Base-by-base conservation (phyloP, 2,797 vertebrate species). In the Cheirogaleus major region DNA sequence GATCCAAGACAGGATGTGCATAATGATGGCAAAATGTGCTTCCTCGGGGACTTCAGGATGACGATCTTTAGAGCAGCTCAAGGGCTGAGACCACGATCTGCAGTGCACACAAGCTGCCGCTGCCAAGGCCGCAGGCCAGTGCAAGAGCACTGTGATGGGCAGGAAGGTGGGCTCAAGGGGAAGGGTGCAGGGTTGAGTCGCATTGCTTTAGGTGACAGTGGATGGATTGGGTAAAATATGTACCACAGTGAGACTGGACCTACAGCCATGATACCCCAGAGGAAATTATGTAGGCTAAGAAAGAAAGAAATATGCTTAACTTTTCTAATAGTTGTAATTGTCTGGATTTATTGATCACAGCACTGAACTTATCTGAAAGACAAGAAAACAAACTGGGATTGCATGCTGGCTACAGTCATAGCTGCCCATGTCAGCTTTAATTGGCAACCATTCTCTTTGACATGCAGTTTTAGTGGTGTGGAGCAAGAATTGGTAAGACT, bases 241-340 rank as follows among this genome's bases (percentile, higher is more conserved):
- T 30, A 32, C 3, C 17, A 17, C 5, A 1, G 17, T 48, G 57
- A 85, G 32, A 73, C 18, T 73, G 18, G 27, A 41, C 32, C 48
- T 55, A 35, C 1, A 75, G 45, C 25, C 43, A 23, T 11, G 43
- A 50, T 32, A 55, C 15, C 30, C 63, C 43, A 23, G 23, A 91
- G 69, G 52, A 90, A 83, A 82, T 75, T 41, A 61, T 4, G 75
- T 1, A 2, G 17, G 15, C 20, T 25, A n/a, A 85, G 81, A 97
- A 97, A 83, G 1, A 5, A 76, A 95, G 92, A 98, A 98, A 95
- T 73, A 93, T 35, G 35, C 79, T 98, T 98, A 97, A 75, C 61
- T 96, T 97, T 97, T 93, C 93, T 92, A 97, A 84, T 97, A 93
- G 52, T 84, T 97, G 76, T 88, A 98, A 97, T 97, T 97, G 97